Conservation (phyloP, 2,797 vertebrate genomes). For the Gallinago solitaria region DNA sequence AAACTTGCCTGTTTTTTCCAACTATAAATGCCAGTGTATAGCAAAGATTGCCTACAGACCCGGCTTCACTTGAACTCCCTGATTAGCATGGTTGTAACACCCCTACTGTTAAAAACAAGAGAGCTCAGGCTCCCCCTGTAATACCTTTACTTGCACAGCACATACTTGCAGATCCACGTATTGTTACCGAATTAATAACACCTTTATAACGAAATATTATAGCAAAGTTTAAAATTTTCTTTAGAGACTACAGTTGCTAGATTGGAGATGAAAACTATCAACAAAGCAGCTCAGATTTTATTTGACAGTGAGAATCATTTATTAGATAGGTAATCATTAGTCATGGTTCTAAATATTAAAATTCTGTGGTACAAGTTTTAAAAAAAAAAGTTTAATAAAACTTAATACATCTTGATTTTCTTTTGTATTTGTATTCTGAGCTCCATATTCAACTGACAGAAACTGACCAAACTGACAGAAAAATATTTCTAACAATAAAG, state of each 20-base stretch:
- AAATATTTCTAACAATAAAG: neutral
- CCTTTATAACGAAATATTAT: neutral
- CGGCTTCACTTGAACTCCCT: neutral
- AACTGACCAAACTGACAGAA: neutral
- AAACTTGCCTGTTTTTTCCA: constrained; percentile 42
- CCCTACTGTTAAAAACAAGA: neutral
- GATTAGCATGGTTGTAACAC: neutral
- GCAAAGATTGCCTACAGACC: neutral
- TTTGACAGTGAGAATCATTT: neutral
- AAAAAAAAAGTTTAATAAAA: neutral
- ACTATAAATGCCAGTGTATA: neutral
- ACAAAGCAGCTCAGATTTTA: neutral
- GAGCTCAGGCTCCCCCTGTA: neutral
- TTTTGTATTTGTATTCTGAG: neutral
- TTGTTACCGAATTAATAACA: neutral
- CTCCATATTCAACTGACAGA: neutral
- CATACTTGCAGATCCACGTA: neutral
- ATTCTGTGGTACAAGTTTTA: neutral
- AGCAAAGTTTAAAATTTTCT: neutral
- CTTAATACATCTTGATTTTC: neutral
- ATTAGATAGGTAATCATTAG: neutral
- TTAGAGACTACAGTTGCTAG: neutral
- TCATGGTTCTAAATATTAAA: neutral
- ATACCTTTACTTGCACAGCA: neutral
- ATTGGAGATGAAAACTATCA: neutral